phyloP scores from a whole-genome alignment of 1,140 invertebrate species.

The Monochamus saltuarius region DNA sequence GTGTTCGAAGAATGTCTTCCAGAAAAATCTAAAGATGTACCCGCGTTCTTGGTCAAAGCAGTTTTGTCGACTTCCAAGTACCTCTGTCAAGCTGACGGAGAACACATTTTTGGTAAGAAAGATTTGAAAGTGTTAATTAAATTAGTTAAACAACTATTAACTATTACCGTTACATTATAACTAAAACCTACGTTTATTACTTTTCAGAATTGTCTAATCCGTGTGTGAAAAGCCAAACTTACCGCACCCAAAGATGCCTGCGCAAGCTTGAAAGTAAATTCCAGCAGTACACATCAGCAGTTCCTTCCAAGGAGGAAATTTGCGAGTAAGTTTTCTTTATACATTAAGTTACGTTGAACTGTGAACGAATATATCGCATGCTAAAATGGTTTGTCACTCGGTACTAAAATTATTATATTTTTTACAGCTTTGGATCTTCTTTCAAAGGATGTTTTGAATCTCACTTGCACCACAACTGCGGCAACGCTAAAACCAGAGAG shows the following conservation, averaged over 20 bases:
- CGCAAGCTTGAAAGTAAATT: not conserved
- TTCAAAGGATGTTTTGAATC: constrained; percentile 7
- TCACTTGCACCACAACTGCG: not conserved
- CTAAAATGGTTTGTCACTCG: not conserved
- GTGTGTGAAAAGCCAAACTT: not conserved
- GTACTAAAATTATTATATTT: not conserved
- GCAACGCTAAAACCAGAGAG: constrained; percentile 11
- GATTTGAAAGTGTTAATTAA: not conserved
- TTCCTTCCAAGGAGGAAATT: constrained; percentile 6
- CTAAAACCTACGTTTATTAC: not conserved
- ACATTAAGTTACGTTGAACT: too few species aligned
- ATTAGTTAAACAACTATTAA: too few species aligned
- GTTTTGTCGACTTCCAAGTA: constrained; percentile 10
- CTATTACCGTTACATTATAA: too few species aligned
- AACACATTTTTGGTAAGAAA: constrained; percentile 31
- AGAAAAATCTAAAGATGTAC: constrained; percentile 19
- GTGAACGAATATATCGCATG: too few species aligned
- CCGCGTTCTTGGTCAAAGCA: constrained; percentile 17
- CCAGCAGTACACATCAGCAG: not conserved
- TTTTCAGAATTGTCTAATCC: constrained; percentile 19
- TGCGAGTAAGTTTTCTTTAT: constrained; percentile 12
- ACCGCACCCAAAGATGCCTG: constrained; percentile 1
- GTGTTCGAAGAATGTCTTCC: constrained; percentile 28
- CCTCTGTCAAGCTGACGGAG: constrained; percentile 28
- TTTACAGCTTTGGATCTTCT: constrained; percentile 9